phyloP scores from a whole-genome alignment of 2,797 vertebrate genomes.

The Gymnothorax reevesii region DNA sequence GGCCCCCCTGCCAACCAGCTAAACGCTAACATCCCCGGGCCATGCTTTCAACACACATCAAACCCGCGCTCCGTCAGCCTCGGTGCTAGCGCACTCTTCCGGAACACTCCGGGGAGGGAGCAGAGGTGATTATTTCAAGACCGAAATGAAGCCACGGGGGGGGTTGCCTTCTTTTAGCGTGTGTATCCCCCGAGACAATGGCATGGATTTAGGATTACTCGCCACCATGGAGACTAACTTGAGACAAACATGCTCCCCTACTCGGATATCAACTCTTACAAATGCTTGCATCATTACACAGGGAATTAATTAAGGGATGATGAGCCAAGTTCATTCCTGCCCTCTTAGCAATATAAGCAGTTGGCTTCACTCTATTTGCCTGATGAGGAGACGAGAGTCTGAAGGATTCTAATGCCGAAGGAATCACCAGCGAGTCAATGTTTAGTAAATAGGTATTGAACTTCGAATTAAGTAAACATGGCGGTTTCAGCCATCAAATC shows the following conservation, averaged over 20 bases:
- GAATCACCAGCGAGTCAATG: not conserved
- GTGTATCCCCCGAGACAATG: slow-evolving; percentile 2
- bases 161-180: not conserved
- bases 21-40: slow-evolving; percentile 19
- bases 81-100: not conserved
- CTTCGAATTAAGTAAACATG: not conserved
- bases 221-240: slow-evolving; percentile 22
- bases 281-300: slow-evolving; percentile 79
- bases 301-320: slow-evolving; percentile 75
- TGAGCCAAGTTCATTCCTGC: slow-evolving; percentile 65
- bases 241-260: slow-evolving; percentile 63
- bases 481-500: not conserved
- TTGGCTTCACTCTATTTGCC: not conserved
- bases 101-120: not conserved
- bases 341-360: slow-evolving; percentile 51
- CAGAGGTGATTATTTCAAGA: not conserved
- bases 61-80: not conserved
- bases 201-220: slow-evolving; percentile 31
- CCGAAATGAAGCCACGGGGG: slow-evolving; percentile 10
- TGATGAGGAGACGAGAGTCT: not conserved
- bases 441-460: slow-evolving; percentile 2
- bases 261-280: slow-evolving; percentile 69
- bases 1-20: not conserved
- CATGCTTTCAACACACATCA: not conserved
- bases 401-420: not conserved